Conservation (phyloP, 2,888 invertebrate species). For the Xanthorhoe designata region DNA sequence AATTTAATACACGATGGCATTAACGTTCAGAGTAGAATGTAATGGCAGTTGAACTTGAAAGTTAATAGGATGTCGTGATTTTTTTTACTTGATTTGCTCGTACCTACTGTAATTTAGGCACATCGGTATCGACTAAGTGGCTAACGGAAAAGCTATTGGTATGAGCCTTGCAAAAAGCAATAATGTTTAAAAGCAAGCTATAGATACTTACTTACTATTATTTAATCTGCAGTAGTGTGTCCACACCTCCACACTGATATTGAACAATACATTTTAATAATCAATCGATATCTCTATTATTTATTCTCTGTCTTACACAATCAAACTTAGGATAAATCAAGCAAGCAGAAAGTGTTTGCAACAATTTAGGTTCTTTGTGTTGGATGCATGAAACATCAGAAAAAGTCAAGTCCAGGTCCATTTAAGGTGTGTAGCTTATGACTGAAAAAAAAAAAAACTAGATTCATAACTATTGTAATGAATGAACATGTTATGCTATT, state of each 20-base stretch:
- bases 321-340: not conserved
- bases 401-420: not conserved
- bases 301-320: too few species aligned
- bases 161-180: not conserved
- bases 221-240: too few species aligned
- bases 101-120: not conserved
- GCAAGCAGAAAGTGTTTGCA: not conserved
- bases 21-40: constrained; percentile 12
- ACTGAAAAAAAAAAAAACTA: not conserved
- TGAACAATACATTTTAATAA: too few species aligned
- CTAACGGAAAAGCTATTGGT: not conserved
- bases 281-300: too few species aligned
- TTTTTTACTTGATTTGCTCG: constrained; percentile 19
- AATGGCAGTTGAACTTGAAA: constrained; percentile 30
- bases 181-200: not conserved
- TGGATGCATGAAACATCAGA: not conserved
- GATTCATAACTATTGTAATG: not conserved
- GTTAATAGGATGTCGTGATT: constrained; percentile 9
- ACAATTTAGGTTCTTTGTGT: not conserved
- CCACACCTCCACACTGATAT: too few species aligned
- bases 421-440: not conserved
- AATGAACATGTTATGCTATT: not conserved
- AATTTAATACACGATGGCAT: constrained; percentile 7
- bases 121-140: not conserved
- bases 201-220: too few species aligned